Evolutionary conservation across 2,888 invertebrate species (phyloP).

Genomic region (Meliscaeva auricollis): DNA sequence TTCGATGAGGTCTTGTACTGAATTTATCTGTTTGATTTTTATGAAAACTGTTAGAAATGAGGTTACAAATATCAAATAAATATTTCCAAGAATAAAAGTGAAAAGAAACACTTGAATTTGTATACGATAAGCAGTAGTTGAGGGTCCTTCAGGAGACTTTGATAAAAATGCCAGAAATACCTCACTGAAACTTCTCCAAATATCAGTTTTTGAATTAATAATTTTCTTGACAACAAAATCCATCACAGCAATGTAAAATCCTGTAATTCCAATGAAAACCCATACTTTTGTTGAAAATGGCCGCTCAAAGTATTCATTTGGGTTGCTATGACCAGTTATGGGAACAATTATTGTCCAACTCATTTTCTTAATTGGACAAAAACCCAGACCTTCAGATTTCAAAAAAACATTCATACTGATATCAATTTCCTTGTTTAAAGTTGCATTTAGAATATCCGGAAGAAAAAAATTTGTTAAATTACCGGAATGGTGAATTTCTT

Average conservation of each 20-base stretch:
- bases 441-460: neutral
- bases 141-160: neutral
- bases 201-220: neutral
- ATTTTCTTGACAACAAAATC: neutral
- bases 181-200: slow-evolving; percentile 26
- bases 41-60: slow-evolving; percentile 50
- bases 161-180: slow-evolving; percentile 1
- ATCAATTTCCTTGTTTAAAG: neutral
- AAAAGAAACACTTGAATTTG: slow-evolving; percentile 16
- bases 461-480: neutral
- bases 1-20: slow-evolving; percentile 37
- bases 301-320: slow-evolving; percentile 26
- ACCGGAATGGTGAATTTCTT: neutral
- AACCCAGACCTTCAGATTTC: neutral
- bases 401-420: neutral
- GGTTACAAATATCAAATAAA: slow-evolving; percentile 26
- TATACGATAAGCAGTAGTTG: slow-evolving; percentile 10
- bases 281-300: slow-evolving; percentile 27
- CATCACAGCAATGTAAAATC: neutral
- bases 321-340: slow-evolving; percentile 2
- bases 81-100: slow-evolving; percentile 23
- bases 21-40: slow-evolving; percentile 1
- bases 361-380: neutral
- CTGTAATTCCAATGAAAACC: neutral
- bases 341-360: slow-evolving; percentile 30